These are phyloP conservation scores for Dicrurus megarhynchus DNA, from an alignment of 2,113 vertebrate species.

Conservation along the genomic window DNA sequence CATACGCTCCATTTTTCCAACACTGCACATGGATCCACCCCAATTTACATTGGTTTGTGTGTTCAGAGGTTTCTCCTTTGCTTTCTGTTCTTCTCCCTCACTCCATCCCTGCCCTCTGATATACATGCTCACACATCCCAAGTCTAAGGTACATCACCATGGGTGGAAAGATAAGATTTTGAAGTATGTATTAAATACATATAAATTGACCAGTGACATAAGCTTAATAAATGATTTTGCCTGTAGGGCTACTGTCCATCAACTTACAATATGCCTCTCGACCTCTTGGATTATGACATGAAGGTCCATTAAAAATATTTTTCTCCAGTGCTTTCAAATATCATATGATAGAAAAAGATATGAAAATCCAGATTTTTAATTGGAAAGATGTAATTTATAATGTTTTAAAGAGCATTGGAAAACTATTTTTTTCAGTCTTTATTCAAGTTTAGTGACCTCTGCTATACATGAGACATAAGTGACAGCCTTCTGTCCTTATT, in stretches of 20 bases:
- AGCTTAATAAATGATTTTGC: neutral
- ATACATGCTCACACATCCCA: neutral
- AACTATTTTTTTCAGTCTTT: neutral
- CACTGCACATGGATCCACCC: neutral
- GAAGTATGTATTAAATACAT: neutral
- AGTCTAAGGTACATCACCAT: neutral
- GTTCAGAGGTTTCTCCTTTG: neutral
- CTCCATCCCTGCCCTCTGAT: neutral
- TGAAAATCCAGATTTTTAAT: neutral
- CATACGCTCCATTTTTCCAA: neutral
- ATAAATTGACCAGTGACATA: neutral
- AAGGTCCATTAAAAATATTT: neutral
- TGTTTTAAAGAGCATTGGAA: neutral
- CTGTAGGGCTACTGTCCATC: neutral
- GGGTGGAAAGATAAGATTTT: neutral
- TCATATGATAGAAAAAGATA: neutral
- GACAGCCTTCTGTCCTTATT: neutral
- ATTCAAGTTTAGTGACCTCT: neutral
- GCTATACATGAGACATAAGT: neutral
- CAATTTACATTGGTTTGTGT: neutral
- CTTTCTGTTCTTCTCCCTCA: neutral
- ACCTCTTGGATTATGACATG: neutral
- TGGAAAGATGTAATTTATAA: neutral
- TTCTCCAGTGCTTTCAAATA: neutral
- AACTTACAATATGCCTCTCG: neutral